Evolutionary conservation across 2,797 vertebrate genomes (phyloP), one percentile per base, ranked within the genome.

Genomic region (Nyctalus aviator): DNA sequence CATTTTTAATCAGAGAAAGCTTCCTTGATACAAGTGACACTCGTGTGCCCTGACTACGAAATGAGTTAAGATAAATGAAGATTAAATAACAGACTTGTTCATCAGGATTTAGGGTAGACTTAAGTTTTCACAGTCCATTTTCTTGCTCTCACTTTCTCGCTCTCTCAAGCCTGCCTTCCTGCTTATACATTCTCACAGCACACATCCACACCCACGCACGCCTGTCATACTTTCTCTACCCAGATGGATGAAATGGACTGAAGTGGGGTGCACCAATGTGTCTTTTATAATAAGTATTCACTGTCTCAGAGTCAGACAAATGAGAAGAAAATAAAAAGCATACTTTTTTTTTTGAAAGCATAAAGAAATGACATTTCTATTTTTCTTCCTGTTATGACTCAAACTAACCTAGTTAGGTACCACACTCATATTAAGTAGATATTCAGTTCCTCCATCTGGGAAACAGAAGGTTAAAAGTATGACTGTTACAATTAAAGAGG

Each of bases 71-170:
- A 94, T 89, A 96, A 88, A 92, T 82, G 93, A 81, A 91, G 79
- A 94, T 69, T 78, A 94, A 92, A 94, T 95, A 97, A 92, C 94
- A 97, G 93, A 92, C 91, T 93, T 92, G 91, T 71, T 95, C 71
- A 95, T 97, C 94, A 94, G 90, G 94, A 95, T 94, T 96, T 96
- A 91, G 93, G 95, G 84, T 94, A 96, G 96, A 92, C 93, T 96
- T 97, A 97, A 89, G 96, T 97, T 97, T 97, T 97, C 95, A 96
- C 97, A 96, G 97, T 96, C 95, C 95, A 96, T 96, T 96, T 97
- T 97, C 97, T 97, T 84, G 35, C 94, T 95, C 89, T 94, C 94
- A 91, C 88, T 89, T 92, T 94, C 95, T 92, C 55, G 30, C 92
- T 91, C 92, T 95, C 91, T 92, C 66, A 84, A 96, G 96, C 94